Base-by-base conservation (phyloP, 2,113 vertebrate species). In the Trochalopteron elliotii region DNA sequence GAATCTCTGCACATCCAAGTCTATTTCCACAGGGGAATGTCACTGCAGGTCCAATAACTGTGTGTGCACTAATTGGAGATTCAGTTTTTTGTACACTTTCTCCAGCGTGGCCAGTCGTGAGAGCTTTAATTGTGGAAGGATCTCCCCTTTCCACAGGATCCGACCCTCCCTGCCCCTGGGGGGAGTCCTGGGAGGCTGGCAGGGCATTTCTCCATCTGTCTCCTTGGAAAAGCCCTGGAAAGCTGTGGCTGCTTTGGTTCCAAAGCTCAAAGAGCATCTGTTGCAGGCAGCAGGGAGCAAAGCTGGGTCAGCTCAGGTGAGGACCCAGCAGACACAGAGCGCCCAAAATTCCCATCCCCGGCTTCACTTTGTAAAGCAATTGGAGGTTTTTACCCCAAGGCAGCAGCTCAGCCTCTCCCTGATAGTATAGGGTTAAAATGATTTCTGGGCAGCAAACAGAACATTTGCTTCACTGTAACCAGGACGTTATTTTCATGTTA, bases 161-260 rank as follows among this genome's bases (percentile, higher is more conserved):
- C 3, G 4, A 10, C 7, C 33, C 25, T 37, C 15, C 27, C 42
- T 0, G 1, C 21, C 8, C 8, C 11, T 1, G 9, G 14, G 11
- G 13, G 23, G 3, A 30, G 57, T 14, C 18, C 78, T 35, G 88
- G 28, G 24, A 50, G 57, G 19, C 33, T 50, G 40, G 7, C 7
- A 2, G 27, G 42, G 45, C 18, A 17, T 33, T 78, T 60, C 85
- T 61, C 44, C 13, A 0, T 5, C 24, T 5, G 4, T 11, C 64
- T 69, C 78, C 70, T 45, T 25, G 68, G 68, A 72, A 83, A 89
- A 83, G 27, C 18, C 42, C 68, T 22, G 68, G 45, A 47, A 83
- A 69, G 30, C 68, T 74, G 49, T 2, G 2, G 0, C 37, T 2
- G 4, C 47, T 56, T 74, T 17, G 42, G 16, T 37, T 63, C 40